Percentiles rank a stretch among this genome's conserved stretches.
Conservation (phyloP, 2,797 vertebrate species). For the Amphiprion clarkii region DNA sequence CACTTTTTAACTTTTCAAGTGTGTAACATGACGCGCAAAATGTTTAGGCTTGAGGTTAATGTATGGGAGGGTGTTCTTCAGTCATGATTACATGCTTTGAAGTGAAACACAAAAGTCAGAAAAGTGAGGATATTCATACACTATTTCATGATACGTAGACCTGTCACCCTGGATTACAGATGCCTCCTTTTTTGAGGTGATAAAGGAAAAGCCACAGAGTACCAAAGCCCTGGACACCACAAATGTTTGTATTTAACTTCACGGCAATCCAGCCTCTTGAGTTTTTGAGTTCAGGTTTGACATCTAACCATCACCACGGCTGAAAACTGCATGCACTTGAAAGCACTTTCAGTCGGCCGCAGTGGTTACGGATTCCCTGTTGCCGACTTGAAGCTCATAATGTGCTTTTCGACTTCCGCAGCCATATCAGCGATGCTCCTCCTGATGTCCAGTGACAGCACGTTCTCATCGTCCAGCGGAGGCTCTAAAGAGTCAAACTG, state of each 20-base stretch:
- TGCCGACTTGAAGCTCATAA: constrained; percentile 26
- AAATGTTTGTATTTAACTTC: not conserved
- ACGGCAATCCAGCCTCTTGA: not conserved
- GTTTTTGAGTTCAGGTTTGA: not conserved
- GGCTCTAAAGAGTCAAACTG: constrained; percentile 91
- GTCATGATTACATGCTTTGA: too few relatives aligned
- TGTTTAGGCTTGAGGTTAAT: too few relatives aligned
- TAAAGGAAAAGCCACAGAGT: not conserved
- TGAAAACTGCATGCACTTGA: not conserved
- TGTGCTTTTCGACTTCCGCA: constrained; percentile 76
- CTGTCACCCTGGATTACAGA: not conserved
- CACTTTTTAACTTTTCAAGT: too few relatives aligned
- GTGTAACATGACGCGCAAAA: too few relatives aligned
- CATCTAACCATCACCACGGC: not conserved
- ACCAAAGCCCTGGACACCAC: not conserved
- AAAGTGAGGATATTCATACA: too few relatives aligned
- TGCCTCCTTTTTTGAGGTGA: not conserved
- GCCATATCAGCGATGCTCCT: constrained; percentile 82
- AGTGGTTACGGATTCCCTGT: not conserved
- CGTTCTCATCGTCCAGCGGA: constrained; percentile 86
- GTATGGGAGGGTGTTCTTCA: too few relatives aligned
- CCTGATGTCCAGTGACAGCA: constrained; percentile 84
- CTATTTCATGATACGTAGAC: not conserved
- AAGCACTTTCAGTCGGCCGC: not conserved
- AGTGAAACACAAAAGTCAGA: not conserved